phyloP scores from a whole-genome alignment of 2,113 vertebrate species.

The Platichthys flesus region DNA sequence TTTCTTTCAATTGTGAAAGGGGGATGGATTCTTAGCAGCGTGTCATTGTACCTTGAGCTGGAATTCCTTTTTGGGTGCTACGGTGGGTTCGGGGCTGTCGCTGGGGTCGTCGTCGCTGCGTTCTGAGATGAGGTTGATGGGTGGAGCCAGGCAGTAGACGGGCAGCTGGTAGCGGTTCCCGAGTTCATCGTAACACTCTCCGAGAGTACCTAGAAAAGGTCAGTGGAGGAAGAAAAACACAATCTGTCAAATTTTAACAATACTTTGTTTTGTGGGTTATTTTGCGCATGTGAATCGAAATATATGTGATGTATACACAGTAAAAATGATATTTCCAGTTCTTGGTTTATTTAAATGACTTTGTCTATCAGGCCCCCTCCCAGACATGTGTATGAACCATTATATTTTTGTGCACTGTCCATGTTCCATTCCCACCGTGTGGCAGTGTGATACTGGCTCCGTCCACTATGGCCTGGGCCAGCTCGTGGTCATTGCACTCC shows the following conservation, averaged over 20 bases:
- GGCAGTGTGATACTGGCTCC: slow-evolving; percentile 98
- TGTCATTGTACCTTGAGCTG: slow-evolving; percentile 87
- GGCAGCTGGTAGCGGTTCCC: slow-evolving; percentile 98
- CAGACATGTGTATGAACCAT: neutral
- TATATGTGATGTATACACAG: neutral
- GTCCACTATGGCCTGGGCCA: slow-evolving; percentile 97
- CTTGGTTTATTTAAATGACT: neutral
- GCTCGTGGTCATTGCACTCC: slow-evolving; percentile 93
- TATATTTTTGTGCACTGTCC: neutral
- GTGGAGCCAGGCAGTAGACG: slow-evolving; percentile 94
- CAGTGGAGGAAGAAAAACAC: neutral
- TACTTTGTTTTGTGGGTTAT: neutral
- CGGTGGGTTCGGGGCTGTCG: slow-evolving; percentile 85
- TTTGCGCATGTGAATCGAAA: neutral
- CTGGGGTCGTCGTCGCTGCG: slow-evolving; percentile 89
- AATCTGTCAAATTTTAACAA: neutral
- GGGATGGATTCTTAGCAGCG: neutral
- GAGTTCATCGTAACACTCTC: slow-evolving; percentile 96
- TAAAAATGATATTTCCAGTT: neutral
- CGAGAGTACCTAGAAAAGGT: slow-evolving; percentile 86
- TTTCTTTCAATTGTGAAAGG: no score
- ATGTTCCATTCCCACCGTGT: slow-evolving; percentile 85
- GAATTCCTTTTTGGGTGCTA: slow-evolving; percentile 89
- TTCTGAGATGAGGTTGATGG: slow-evolving; percentile 94
- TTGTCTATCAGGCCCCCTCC: neutral